Evolutionary conservation across 2,113 vertebrate genomes (phyloP).

Genomic region (Bubo blakistoni): DNA sequence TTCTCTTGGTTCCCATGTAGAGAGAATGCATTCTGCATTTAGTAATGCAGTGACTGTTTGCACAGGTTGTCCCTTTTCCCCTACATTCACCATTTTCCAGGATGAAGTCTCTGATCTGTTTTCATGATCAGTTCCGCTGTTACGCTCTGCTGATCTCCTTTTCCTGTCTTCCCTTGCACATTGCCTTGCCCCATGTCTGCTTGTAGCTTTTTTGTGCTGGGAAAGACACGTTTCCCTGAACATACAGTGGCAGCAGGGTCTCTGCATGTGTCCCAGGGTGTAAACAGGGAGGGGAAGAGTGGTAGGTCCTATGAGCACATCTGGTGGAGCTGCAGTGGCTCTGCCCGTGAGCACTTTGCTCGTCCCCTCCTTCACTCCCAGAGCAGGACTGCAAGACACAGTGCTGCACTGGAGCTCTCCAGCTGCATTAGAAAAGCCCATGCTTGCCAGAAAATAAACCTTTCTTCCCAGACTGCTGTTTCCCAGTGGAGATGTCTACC

Average conservation of each 20-base stretch:
- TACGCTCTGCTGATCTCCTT: neutral
- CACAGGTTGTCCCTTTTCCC: neutral
- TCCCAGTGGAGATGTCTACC: neutral
- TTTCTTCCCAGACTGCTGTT: neutral
- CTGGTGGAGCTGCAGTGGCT: neutral
- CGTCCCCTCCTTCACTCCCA: neutral
- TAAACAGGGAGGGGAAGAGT: neutral
- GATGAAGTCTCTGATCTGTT: neutral
- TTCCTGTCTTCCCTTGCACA: neutral
- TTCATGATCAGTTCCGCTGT: neutral
- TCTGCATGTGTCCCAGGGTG: neutral
- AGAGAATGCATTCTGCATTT: neutral
- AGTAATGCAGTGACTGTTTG: neutral
- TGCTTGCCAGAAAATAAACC: neutral
- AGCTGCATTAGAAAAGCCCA: neutral
- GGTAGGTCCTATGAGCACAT: rapidly evolving
- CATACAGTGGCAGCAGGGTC: neutral
- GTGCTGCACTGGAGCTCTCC: neutral
- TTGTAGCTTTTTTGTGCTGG: neutral
- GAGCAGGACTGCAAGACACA: neutral
- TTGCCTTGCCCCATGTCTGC: neutral
- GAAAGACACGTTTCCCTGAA: neutral
- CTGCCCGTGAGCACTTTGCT: neutral
- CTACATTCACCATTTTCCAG: neutral
- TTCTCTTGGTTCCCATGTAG: neutral